Percentiles rank a stretch among this genome's conserved stretches.
phyloP scores from a whole-genome alignment of 2,888 invertebrate species.

The Caenorhabditis angaria region DNA sequence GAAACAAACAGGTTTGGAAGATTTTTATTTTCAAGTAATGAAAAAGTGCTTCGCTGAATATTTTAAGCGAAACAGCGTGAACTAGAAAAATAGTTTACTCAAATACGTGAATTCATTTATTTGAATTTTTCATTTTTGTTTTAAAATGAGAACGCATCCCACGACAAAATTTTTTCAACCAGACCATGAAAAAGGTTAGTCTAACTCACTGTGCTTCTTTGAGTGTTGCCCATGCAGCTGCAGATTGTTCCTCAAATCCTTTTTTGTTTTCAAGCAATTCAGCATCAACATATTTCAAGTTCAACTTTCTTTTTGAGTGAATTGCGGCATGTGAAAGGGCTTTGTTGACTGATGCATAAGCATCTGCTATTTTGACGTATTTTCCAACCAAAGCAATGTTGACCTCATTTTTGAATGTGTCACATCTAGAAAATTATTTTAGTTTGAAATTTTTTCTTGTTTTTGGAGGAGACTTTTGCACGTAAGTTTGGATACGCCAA shows the following conservation, averaged over 20 bases:
- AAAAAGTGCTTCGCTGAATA: no score
- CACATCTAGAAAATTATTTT: slow-evolving; percentile 40
- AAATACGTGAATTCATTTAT: no score
- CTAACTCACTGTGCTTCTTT: slow-evolving; percentile 58
- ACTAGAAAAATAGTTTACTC: no score
- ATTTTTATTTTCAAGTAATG: background rate
- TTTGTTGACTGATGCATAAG: slow-evolving; percentile 83
- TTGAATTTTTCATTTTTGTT: no score
- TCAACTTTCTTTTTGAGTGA: slow-evolving; percentile 84
- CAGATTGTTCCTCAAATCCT: slow-evolving; percentile 39
- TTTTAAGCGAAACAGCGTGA: no score
- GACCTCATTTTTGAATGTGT: slow-evolving; percentile 75
- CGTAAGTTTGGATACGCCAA: no score
- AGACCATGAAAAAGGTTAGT: background rate
- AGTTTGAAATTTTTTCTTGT: background rate
- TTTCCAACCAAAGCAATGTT: slow-evolving; percentile 80
- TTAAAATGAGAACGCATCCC: no score
- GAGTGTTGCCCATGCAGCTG: slow-evolving; percentile 55
- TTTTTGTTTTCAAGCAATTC: slow-evolving; percentile 51
- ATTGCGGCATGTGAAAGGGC: slow-evolving; percentile 92
- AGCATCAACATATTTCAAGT: slow-evolving; percentile 71
- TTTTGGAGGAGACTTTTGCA: no score
- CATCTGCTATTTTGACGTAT: slow-evolving; percentile 86
- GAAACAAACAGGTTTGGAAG: slow-evolving; percentile 41
- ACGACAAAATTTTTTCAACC: no score